Evolutionary conservation across 2,113 vertebrate genomes (phyloP).

Genomic region (Rhodinocichla rosea): DNA sequence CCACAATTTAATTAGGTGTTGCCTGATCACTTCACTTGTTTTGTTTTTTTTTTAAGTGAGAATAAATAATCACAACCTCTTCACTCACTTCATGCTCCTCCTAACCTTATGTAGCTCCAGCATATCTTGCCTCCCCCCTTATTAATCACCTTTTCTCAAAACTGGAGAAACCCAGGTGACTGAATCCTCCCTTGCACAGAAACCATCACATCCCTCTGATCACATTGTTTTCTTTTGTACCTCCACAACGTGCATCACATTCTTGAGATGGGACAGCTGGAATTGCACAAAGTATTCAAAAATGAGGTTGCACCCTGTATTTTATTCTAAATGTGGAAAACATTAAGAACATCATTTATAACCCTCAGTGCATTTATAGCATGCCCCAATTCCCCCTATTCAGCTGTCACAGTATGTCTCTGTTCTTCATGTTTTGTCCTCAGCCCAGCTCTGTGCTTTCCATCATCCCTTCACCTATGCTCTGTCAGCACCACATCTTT

Average conservation of each 20-base stretch:
- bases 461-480: not conserved
- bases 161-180: not conserved
- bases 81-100: not conserved
- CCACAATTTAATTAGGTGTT: not conserved
- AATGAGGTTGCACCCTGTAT: not conserved
- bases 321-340: not conserved
- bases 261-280: not conserved
- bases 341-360: not conserved
- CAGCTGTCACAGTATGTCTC: not conserved
- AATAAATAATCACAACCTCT: not conserved
- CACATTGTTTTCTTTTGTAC: not conserved
- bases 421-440: not conserved
- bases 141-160: not conserved
- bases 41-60: not conserved
- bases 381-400: not conserved
- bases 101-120: not conserved
- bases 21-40: not conserved
- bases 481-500: not conserved
- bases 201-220: not conserved
- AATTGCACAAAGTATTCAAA: not conserved
- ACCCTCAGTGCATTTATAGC: not conserved
- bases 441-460: not conserved
- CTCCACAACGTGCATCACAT: not conserved
- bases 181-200: not conserved
- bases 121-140: not conserved